Percentiles rank a stretch among this genome's conserved stretches.
Evolutionary conservation across 2,888 invertebrate species (phyloP).

Genomic region (Geophilus truncorum): DNA sequence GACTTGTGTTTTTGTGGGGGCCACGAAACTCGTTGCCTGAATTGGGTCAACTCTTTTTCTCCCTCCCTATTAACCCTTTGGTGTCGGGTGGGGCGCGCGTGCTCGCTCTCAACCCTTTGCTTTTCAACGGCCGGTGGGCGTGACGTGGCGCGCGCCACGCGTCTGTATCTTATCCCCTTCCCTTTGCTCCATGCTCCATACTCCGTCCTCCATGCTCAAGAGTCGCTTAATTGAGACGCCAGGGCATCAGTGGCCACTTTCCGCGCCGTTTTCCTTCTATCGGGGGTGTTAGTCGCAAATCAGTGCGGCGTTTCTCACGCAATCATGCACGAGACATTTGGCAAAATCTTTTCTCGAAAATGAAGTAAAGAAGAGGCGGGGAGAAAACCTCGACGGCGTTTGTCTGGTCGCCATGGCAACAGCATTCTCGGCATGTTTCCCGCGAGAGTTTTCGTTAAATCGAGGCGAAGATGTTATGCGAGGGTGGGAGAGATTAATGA

Average conservation of each 20-base stretch:
- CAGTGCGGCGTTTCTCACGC: slow-evolving; percentile 16
- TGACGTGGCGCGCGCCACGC: slow-evolving; percentile 12
- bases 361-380: slow-evolving; percentile 20
- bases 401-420: slow-evolving; percentile 10
- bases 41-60: slow-evolving; percentile 13
- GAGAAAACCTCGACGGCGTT: slow-evolving; percentile 20
- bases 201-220: background rate
- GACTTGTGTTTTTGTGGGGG: slow-evolving; percentile 5
- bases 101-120: slow-evolving; percentile 12
- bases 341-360: slow-evolving; percentile 20
- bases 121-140: slow-evolving; percentile 12
- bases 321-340: slow-evolving; percentile 20
- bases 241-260: background rate
- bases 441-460: slow-evolving; percentile 20
- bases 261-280: background rate
- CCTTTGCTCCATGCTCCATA: background rate
- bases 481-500: slow-evolving; percentile 20
- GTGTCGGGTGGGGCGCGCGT: slow-evolving; percentile 16
- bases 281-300: background rate
- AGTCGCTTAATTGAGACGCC: slow-evolving; percentile 5
- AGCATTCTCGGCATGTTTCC: slow-evolving; percentile 4
- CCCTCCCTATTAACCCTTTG: slow-evolving; percentile 11
- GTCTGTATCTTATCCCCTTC: background rate
- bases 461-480: slow-evolving; percentile 15
- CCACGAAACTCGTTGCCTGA: slow-evolving; percentile 11